Base-by-base conservation (phyloP, 2,888 invertebrate species). In the Andrena chrysosceles region DNA sequence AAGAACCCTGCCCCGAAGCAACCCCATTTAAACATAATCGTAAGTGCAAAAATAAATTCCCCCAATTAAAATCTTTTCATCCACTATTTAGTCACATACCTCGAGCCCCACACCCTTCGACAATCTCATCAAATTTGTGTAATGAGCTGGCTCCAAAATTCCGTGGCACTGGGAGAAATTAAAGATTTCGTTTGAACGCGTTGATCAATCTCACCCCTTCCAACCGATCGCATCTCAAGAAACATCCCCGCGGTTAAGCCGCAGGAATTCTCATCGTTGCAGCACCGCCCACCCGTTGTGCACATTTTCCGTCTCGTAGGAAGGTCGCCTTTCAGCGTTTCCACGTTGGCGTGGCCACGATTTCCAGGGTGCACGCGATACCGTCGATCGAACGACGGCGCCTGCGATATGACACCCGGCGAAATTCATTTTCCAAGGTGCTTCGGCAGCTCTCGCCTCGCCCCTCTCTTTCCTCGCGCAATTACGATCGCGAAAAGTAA, bases 401-500 rank as follows among this genome's bases (percentile, higher is more conserved):
- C 29, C 59, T 16, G 62, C 62, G 62, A 33, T 33, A 33, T 29
- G 59, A 3, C 59, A 29, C 33, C 33, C 8, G 49, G 42, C 54
- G 78, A 52, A 66, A 71, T 52, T 62, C 54, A 67, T 77, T 77
- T 70, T 67, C 48, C 71, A 5, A n/a, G 31, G 52, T 59, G 20
- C 63, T 20, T 26, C 56, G 56, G 20, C 10, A n/a, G 20, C 35
- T 8, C 60, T 7, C 10, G 33, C n/a, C 10, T 23, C 49, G 42
- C 16, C 42, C 42, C 42, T 16, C 42, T 4, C 42, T 42, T 16
- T n/a, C n/a, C 5, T 26, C 33, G 67, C 54, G 80, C 78, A 78
- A 81, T 78, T 81, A 78, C 67, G 60, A 60, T 70, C 74, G 74
- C 42, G 75, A 71, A 63, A 80, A 71, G 81, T 80, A 82, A 82